Conservation (phyloP, 1,140 invertebrate species). For the Elysia chlorotica region DNA sequence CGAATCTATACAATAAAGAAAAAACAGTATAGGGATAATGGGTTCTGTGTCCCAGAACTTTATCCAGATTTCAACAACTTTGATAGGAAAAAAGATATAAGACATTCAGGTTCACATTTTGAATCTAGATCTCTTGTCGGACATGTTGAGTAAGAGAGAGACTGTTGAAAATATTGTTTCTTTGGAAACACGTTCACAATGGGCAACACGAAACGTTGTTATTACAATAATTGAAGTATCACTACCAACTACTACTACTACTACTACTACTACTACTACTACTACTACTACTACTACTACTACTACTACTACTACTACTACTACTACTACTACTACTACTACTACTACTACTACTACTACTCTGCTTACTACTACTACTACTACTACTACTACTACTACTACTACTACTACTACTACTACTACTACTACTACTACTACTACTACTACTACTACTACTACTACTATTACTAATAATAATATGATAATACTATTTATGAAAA, state of each 20-base stretch:
- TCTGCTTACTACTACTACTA: neutral
- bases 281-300: conserved; percentile 4
- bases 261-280: conserved; percentile 10
- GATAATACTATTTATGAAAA: no score
- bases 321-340: neutral
- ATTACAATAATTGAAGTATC: neutral
- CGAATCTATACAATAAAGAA: no score
- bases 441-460: neutral
- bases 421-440: neutral
- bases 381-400: conserved; percentile 9
- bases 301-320: neutral
- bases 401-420: neutral
- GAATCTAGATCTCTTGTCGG: neutral
- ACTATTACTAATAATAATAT: neutral
- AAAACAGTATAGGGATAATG: no score
- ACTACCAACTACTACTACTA: neutral
- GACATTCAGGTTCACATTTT: neutral
- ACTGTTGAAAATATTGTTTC: neutral
- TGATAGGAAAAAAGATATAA: no score
- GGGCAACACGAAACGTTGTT: neutral
- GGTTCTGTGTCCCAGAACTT: no score
- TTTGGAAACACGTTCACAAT: neutral
- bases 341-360: conserved; percentile 9
- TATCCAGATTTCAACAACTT: no score
- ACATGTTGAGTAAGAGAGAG: neutral